Percentiles rank a stretch among this genome's conserved stretches.
Evolutionary conservation across 1,140 invertebrate genomes (phyloP).

Genomic region (Heliconius hewitsoni): DNA sequence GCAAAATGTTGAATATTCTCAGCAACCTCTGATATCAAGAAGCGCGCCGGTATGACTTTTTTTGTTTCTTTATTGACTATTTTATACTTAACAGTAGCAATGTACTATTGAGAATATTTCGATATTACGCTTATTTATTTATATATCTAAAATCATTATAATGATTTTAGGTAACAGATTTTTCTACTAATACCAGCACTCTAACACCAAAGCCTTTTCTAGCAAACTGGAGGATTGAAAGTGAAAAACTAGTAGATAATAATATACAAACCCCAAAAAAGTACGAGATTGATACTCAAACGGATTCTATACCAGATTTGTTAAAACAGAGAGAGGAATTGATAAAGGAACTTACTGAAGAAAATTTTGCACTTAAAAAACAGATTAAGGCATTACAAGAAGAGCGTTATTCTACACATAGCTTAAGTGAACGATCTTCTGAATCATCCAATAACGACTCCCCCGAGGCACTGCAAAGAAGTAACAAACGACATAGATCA

Average conservation of each 20-base stretch:
- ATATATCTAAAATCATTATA: background rate
- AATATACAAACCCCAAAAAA: background rate
- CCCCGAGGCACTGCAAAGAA: background rate
- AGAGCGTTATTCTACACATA: background rate
- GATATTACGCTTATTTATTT: background rate
- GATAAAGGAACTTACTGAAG: background rate
- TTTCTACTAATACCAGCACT: background rate
- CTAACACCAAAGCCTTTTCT: slow-evolving; percentile 1
- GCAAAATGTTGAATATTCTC: too few relatives aligned
- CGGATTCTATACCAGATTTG: background rate
- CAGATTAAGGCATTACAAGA: background rate
- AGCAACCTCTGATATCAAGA: too few relatives aligned
- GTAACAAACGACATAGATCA: background rate
- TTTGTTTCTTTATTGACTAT: too few relatives aligned
- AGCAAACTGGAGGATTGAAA: background rate
- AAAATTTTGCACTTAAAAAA: background rate
- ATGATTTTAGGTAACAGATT: background rate
- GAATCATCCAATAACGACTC: background rate
- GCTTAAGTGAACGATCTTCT: background rate
- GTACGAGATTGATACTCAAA: background rate
- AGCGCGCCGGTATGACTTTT: too few relatives aligned
- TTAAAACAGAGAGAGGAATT: background rate
- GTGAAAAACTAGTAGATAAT: background rate
- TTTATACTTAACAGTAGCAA: too few relatives aligned
- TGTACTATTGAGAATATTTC: background rate